Evolutionary conservation across 2,113 vertebrate species (phyloP).

Genomic region (Hassar affinis): DNA sequence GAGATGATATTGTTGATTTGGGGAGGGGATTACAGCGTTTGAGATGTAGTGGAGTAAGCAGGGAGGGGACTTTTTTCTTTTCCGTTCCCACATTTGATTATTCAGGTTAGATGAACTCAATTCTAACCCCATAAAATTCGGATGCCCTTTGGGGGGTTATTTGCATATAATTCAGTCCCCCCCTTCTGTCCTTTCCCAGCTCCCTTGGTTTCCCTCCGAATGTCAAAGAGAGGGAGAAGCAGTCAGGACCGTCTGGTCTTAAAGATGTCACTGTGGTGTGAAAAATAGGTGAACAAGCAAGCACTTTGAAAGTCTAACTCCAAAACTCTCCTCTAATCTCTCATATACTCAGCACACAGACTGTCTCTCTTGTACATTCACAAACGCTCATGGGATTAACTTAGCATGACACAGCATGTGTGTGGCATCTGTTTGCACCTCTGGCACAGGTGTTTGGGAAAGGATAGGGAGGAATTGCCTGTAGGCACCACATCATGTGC

Average conservation of each 20-base stretch:
- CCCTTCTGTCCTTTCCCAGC: slow-evolving; percentile 37
- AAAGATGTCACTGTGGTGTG: slow-evolving; percentile 79
- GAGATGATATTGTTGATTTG: slow-evolving; percentile 60
- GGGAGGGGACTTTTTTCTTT: slow-evolving; percentile 74
- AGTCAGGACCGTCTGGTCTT: slow-evolving; percentile 74
- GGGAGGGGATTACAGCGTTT: slow-evolving; percentile 56
- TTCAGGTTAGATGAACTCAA: slow-evolving; percentile 89
- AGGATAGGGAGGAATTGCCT: slow-evolving; percentile 22
- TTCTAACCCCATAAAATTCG: slow-evolving; percentile 84
- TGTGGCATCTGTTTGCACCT: slow-evolving; percentile 13
- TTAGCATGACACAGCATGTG: slow-evolving; percentile 31
- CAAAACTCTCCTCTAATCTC: slow-evolving; percentile 39
- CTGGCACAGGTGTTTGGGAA: slow-evolving; percentile 34
- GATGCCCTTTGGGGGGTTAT: slow-evolving; percentile 79
- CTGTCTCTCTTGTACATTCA: slow-evolving; percentile 34
- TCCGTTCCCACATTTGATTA: slow-evolving; percentile 90
- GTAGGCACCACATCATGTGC: slow-evolving; percentile 36
- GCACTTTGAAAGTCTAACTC: slow-evolving; percentile 73
- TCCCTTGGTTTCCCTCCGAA: slow-evolving; percentile 70
- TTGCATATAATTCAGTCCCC: slow-evolving; percentile 79
- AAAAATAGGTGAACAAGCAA: slow-evolving; percentile 76
- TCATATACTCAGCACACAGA: slow-evolving; percentile 42
- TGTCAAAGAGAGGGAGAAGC: slow-evolving; percentile 74
- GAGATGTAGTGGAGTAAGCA: slow-evolving; percentile 61
- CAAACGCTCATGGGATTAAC: slow-evolving; percentile 43